Conservation (phyloP, 2,888 invertebrate species). For the Brachylomia viminalis region DNA sequence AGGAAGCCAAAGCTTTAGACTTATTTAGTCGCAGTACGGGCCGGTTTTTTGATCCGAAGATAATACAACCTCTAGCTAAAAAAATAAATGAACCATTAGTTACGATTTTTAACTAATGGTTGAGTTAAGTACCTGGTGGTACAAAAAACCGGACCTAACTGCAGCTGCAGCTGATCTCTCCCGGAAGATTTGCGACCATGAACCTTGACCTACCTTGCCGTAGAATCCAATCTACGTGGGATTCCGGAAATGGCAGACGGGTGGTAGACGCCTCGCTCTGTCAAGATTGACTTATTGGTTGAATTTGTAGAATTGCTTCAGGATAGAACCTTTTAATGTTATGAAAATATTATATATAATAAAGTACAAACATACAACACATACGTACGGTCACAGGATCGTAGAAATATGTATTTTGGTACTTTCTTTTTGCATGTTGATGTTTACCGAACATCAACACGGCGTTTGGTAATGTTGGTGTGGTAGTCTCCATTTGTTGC, state of each 20-base stretch:
- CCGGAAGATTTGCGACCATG: not conserved
- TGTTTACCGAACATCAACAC: too few species aligned
- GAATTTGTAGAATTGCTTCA: not conserved
- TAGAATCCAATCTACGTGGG: not conserved
- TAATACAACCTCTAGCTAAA: too few species aligned
- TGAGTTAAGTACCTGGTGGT: too few species aligned
- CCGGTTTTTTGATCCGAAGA: too few species aligned
- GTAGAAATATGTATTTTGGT: too few species aligned
- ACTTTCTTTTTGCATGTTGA: not conserved
- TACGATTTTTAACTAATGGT: too few species aligned
- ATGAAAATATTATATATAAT: too few species aligned
- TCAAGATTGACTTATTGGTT: not conserved
- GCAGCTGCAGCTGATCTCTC: not conserved
- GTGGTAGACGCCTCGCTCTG: not conserved
- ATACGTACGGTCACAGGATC: too few species aligned
- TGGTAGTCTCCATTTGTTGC: not conserved
- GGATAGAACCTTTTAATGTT: not conserved
- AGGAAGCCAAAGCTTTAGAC: not conserved
- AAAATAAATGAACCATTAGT: too few species aligned
- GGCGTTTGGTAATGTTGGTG: too few species aligned
- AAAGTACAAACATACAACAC: too few species aligned
- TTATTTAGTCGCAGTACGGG: not conserved
- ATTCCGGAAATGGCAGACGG: not conserved
- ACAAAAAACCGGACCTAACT: too few species aligned
- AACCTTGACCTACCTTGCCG: not conserved